Evolutionary conservation across 1,140 invertebrate genomes (phyloP).

Genomic region (Papilio aristodemus): DNA sequence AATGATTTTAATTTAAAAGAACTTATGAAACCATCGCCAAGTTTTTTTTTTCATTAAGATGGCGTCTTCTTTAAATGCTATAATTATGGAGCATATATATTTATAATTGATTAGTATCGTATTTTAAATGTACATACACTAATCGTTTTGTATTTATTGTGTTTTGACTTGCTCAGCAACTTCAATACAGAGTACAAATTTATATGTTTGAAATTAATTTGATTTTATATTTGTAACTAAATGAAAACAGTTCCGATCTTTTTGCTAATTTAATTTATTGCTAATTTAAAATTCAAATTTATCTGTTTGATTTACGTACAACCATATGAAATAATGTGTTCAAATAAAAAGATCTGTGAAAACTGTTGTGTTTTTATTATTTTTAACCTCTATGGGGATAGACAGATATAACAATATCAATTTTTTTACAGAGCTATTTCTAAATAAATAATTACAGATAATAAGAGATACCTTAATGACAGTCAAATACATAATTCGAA

Average conservation of each 20-base stretch:
- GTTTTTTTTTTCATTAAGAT: no score
- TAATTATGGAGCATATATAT: no score
- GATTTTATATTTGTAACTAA: no score
- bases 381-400: background rate
- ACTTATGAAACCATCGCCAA: no score
- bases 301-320: background rate
- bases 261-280: background rate
- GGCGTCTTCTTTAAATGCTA: no score
- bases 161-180: background rate
- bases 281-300: background rate
- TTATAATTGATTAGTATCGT: background rate
- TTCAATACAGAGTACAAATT: background rate
- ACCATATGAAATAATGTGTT: background rate
- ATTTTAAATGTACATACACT: background rate
- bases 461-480: no score
- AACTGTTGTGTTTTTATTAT: constrained; percentile 2
- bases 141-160: background rate
- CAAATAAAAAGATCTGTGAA: constrained; percentile 17
- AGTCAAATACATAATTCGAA: no score
- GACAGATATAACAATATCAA: no score
- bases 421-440: no score
- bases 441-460: no score
- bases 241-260: background rate
- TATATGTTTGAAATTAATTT: background rate
- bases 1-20: background rate